Evolutionary conservation across 2,888 invertebrate species (phyloP).

Genomic region (Tethea ocularis): DNA sequence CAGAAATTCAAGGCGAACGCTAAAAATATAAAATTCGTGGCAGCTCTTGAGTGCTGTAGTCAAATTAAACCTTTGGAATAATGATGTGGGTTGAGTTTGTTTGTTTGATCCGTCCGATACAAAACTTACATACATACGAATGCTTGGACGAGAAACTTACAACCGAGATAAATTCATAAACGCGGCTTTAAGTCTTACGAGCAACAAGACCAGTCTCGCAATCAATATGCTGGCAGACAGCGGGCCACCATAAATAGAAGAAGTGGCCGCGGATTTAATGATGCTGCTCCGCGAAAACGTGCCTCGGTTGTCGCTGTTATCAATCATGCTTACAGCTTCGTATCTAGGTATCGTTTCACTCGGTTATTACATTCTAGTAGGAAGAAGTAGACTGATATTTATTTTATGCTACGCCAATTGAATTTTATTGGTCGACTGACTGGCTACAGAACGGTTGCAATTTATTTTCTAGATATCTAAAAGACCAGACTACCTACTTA

Average conservation of each 20-base stretch:
- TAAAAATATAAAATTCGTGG: slow-evolving; percentile 7
- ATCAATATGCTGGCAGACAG: slow-evolving; percentile 74
- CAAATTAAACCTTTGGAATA: slow-evolving; percentile 49
- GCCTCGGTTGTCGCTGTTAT: slow-evolving; percentile 61
- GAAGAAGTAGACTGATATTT: slow-evolving; percentile 28
- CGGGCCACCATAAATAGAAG: slow-evolving; percentile 75
- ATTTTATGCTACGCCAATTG: slow-evolving; percentile 44
- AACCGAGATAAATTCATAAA: slow-evolving; percentile 53
- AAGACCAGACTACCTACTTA: slow-evolving; percentile 22
- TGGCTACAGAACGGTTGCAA: slow-evolving; percentile 28
- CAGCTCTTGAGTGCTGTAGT: slow-evolving; percentile 14
- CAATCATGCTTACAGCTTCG: slow-evolving; percentile 63
- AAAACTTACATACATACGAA: slow-evolving; percentile 36
- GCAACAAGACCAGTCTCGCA: slow-evolving; percentile 54
- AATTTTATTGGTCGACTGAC: slow-evolving; percentile 45
- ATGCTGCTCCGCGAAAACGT: slow-evolving; percentile 63
- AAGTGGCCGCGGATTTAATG: slow-evolving; percentile 65
- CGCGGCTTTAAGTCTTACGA: slow-evolving; percentile 38
- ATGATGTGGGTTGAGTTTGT: slow-evolving; percentile 58
- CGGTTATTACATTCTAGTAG: slow-evolving; percentile 50
- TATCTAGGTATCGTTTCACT: slow-evolving; percentile 54
- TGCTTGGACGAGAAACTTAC: slow-evolving; percentile 57
- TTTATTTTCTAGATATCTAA: slow-evolving; percentile 41
- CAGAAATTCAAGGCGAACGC: background rate
- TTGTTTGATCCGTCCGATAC: slow-evolving; percentile 49